Conservation (phyloP, 1,140 invertebrate genomes). For the Drosophila pachea region DNA sequence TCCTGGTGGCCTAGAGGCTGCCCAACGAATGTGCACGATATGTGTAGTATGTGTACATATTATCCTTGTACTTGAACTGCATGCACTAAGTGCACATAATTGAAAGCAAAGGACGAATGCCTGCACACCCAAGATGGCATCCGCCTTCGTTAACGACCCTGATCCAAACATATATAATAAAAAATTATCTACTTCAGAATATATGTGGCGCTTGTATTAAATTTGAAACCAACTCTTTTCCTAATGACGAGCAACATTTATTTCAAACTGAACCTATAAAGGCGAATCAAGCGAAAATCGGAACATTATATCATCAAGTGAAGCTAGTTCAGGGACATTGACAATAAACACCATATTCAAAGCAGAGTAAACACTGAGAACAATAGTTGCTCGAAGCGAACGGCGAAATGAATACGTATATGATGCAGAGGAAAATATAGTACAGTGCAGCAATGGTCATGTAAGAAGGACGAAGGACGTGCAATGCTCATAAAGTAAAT, state of each 20-base stretch:
- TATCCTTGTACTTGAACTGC: conserved; percentile 74
- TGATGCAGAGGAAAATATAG: conserved; percentile 42
- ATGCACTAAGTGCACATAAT: conserved; percentile 71
- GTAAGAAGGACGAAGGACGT: conserved; percentile 52
- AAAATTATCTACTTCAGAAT: too few relatives aligned
- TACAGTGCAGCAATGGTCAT: conserved; percentile 56
- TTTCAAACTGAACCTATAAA: too few relatives aligned
- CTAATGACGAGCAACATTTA: too few relatives aligned
- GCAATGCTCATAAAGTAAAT: conserved; percentile 58
- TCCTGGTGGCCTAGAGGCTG: conserved; percentile 18
- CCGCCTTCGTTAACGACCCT: conserved; percentile 37
- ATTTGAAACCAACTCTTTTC: too few relatives aligned
- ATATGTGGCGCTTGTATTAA: too few relatives aligned
- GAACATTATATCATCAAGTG: conserved; percentile 60
- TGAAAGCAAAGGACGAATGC: conserved; percentile 55
- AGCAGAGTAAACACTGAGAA: conserved; percentile 13
- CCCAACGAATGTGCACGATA: conserved; percentile 9
- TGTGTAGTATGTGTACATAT: conserved; percentile 29
- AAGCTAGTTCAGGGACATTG: conserved; percentile 52
- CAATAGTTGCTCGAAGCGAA: conserved; percentile 12
- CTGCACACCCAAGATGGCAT: conserved; percentile 33
- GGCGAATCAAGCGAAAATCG: not conserved
- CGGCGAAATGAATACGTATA: conserved; percentile 13
- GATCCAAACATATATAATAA: too few relatives aligned
- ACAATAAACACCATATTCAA: conserved; percentile 22